A percentile compares a stretch with the other conserved stretches of the same genome.
These are phyloP conservation scores for Plutella xylostella DNA, from an alignment of 2,888 invertebrate genomes.

Conservation along the genomic window DNA sequence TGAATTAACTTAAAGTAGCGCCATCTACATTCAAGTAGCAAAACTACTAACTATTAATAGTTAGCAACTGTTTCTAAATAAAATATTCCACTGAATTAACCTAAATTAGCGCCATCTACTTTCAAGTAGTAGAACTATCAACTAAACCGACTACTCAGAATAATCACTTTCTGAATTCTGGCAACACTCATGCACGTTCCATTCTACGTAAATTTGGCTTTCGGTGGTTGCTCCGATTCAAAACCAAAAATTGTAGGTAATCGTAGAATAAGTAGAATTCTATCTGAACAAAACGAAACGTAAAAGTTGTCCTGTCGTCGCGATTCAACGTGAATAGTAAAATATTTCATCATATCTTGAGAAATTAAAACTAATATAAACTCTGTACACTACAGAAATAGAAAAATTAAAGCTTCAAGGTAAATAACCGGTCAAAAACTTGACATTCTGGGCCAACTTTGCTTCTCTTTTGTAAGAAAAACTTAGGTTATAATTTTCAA, in stretches of 20 bases:
- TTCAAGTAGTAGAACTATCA: slow-evolving; percentile 19
- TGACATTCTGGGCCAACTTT: background rate
- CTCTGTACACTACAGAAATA: slow-evolving; percentile 22
- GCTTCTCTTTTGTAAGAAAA: background rate
- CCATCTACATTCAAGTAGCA: background rate
- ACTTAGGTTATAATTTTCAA: slow-evolving; percentile 38
- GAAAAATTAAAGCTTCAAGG: slow-evolving; percentile 33
- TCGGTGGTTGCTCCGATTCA: background rate
- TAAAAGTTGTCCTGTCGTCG: slow-evolving; percentile 26
- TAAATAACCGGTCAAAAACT: slow-evolving; percentile 18
- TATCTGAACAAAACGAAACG: slow-evolving; percentile 32
- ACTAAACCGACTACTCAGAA: background rate
- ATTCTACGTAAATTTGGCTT: slow-evolving; percentile 25
- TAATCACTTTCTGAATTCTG: background rate
- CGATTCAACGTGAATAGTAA: slow-evolving; percentile 57
- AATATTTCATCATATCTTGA: slow-evolving; percentile 45
- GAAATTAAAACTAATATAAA: slow-evolving; percentile 22
- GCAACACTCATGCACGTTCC: slow-evolving; percentile 17
- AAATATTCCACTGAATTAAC: background rate
- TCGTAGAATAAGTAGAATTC: no score
- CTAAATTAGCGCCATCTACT: slow-evolving; percentile 22
- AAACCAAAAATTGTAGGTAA: background rate
- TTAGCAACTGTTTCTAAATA: background rate
- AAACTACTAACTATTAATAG: background rate
- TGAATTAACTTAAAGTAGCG: no score